phyloP scores from a whole-genome alignment of 2,797 vertebrate species.

The Heliangelus exortis region DNA sequence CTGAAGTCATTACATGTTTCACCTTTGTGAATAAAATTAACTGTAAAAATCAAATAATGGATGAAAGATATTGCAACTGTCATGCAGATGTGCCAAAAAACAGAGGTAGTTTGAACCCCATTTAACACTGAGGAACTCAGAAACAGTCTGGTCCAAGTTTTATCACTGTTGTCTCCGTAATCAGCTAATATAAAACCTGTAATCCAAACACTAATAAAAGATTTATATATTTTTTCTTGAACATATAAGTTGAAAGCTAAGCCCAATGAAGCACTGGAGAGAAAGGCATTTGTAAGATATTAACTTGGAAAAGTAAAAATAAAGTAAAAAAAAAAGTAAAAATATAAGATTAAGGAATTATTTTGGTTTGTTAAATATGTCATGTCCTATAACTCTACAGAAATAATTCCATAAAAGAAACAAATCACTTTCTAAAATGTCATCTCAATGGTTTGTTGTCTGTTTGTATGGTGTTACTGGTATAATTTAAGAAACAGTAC shows the following conservation, averaged over 20 bases:
- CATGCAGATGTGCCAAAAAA: not conserved
- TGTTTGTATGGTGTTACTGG: not conserved
- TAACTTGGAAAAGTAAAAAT: not conserved
- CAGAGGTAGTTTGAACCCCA: not conserved
- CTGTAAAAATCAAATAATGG: not conserved
- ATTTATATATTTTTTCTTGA: not conserved
- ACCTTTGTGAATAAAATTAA: not conserved
- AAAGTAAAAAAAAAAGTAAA: not conserved
- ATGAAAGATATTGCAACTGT: not conserved
- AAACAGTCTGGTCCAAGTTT: not conserved
- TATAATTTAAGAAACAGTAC: not conserved
- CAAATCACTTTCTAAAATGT: not conserved
- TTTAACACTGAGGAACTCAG: not conserved
- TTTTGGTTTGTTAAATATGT: not conserved
- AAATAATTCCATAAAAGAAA: not conserved
- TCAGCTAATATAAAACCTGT: not conserved
- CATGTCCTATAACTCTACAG: not conserved
- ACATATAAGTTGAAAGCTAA: not conserved
- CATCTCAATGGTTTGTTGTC: not conserved
- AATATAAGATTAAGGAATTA: conserved; percentile 6
- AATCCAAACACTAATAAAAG: not conserved
- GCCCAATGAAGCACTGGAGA: not conserved
- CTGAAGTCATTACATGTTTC: not conserved
- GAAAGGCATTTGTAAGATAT: not conserved
- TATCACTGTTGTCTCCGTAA: not conserved